A percentile compares a stretch with the other conserved stretches of the same genome.
Evolutionary conservation across 2,888 invertebrate species (phyloP).

Genomic region (Lacanobia wlatinum): DNA sequence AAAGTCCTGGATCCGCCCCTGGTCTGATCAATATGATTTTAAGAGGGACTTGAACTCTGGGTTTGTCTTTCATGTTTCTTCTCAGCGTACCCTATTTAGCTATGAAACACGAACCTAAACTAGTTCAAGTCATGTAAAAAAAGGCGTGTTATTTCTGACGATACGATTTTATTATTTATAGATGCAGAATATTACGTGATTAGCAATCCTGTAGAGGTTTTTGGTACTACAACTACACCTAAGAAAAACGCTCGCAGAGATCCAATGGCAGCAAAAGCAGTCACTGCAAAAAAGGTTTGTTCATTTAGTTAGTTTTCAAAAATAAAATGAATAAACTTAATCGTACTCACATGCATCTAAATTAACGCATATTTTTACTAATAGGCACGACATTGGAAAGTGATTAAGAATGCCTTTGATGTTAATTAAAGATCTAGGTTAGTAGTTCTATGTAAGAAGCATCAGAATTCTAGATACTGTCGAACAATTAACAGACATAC

Average conservation of each 20-base stretch:
- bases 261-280: conserved; percentile 92
- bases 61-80: no score
- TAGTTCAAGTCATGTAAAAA: no score
- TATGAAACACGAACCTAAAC: no score
- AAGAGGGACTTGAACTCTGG: no score
- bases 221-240: conserved; percentile 89
- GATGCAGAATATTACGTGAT: conserved; percentile 94
- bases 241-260: conserved; percentile 86
- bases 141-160: no score
- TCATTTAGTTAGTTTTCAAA: background rate
- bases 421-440: no score
- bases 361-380: background rate
- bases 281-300: conserved; percentile 91
- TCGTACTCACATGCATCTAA: no score
- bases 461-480: background rate
- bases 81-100: no score
- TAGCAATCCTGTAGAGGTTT: conserved; percentile 95
- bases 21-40: no score
- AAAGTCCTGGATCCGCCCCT: no score
- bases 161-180: conserved; percentile 52
- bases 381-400: background rate
- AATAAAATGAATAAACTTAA: no score
- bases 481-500: no score
- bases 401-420: background rate
- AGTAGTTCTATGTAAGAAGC: background rate